Evolutionary conservation across 2,888 invertebrate genomes (phyloP), one percentile per base, ranked within the genome.

Genomic region (Gerris lacustris): DNA sequence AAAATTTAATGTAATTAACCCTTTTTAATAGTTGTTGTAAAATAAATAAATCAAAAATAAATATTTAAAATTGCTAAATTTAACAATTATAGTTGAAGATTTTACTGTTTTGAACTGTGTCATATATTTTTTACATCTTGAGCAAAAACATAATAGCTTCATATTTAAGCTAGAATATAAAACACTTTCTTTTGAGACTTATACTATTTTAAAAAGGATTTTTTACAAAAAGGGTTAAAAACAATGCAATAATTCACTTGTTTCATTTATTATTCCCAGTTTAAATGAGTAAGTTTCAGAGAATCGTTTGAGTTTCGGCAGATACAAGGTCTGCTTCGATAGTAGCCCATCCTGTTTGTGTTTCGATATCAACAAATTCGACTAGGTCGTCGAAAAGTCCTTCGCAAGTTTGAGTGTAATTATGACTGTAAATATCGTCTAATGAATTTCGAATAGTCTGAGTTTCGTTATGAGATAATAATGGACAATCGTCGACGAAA

Each of bases 341-440:
- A 70, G 78, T 79, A 0, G 83, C 80, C 83, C 84, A 85, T 67
- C 83, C 82, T 0, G 87, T 88, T 78, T 88, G 88, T 0, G 88
- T 88, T 77, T 88, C 86, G 72, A 84, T 87, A 75, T 87, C 83
- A 31, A 84, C 82, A 68, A 76, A 75, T 69, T 75, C 75, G 45
- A 75, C 73, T 45, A 87, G 79, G 75, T 85, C 86, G 6, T 81
- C 79, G 5, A 83, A 78, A 45, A 86, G 78, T 64, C 84, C 81
- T 67, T 85, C 83, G 76, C 85, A 86, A 2, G 84, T 85, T 77
- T 83, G 83, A 17, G 84, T 84, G 72, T 80, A 82, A 74, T 80
- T 83, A 75, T 84, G 81, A 70, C 79, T 81, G 73, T 82, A 83
- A 15, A 82, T 80, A 74, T 82, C 82, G 63, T 79, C 77, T 18